phyloP scores from a whole-genome alignment of 2,797 vertebrate genomes.

The Hydrolagus colliei region DNA sequence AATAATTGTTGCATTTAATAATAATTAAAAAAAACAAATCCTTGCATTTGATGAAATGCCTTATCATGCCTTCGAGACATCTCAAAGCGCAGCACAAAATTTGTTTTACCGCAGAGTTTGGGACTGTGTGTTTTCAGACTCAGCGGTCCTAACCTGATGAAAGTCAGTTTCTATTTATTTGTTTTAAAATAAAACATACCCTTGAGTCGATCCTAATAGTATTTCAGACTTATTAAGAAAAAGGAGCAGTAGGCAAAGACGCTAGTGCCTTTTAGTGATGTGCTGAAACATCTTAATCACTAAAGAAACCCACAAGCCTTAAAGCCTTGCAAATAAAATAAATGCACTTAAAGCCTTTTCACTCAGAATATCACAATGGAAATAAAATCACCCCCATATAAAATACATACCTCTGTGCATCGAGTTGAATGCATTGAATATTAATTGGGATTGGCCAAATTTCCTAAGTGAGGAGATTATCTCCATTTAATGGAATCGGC shows the following conservation, averaged over 20 bases:
- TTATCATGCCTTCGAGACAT: too few relatives aligned
- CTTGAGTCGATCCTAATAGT: too few relatives aligned
- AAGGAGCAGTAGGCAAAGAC: not conserved
- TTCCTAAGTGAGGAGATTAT: not conserved
- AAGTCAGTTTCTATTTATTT: too few relatives aligned
- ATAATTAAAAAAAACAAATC: too few relatives aligned
- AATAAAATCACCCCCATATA: not conserved
- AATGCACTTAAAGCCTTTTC: not conserved
- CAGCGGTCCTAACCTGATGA: too few relatives aligned
- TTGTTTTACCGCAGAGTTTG: too few relatives aligned
- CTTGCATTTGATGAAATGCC: too few relatives aligned
- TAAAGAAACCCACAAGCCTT: not conserved
- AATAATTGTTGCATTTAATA: too few relatives aligned
- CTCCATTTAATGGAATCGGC: conserved; percentile 1
- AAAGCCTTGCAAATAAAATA: not conserved
- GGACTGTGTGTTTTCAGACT: too few relatives aligned
- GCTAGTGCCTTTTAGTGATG: not conserved
- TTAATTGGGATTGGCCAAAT: not conserved
- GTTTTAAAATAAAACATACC: too few relatives aligned
- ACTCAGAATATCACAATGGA: not conserved
- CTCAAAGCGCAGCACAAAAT: too few relatives aligned
- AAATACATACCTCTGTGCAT: not conserved
- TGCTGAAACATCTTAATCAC: conserved; percentile 11
- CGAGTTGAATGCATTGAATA: not conserved
- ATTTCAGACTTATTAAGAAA: not conserved